Evolutionary conservation across 1,140 invertebrate species (phyloP), one percentile per base, ranked within the genome.

Genomic region (Macrocentrus cingulum): DNA sequence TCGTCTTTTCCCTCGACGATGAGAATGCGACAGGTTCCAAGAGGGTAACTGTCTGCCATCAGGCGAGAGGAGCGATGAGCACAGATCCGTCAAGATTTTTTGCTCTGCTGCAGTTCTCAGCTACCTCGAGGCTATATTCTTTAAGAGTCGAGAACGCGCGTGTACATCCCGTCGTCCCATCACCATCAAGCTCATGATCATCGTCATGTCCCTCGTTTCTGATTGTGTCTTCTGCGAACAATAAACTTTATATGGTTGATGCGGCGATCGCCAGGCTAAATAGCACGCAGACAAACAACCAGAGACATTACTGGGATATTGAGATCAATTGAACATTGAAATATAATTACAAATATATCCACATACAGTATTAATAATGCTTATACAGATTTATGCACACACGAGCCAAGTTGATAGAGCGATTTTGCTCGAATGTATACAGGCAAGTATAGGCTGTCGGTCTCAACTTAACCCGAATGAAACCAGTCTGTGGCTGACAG

Each of bases 401-500:
- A n/a, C n/a, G 8, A 39, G 13, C 36, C 3, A 8, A 39, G 45
- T 36, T 74, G 68, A 77, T 77, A 72, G 70, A 77, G 73, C 70
- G 69, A 75, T 75, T 77, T 75, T 45, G 66, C 16, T 48, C 2
- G 1, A 23, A 39, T 22, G 18, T 46, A 53, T 15, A 46, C 42
- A 34, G 62, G 48, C 70, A 75, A 77, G 72, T 77, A 77, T 72
- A 77, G 72, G 68, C 71, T 77, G 75, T 75, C 73, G 53, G 70
- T 65, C n/a, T n/a, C 61, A 64, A 60, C 55, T 48, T 66, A 67
- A 67, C 73, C 67, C 68, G 70, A 76, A 74, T 73, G 68, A 76
- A 77, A 77, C 66, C 71, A 75, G 69, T 75, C 67, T 66, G 66
- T 64, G 66, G 66, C 75, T 77, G 73, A 75, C 75, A 77, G 73